Base-by-base conservation (phyloP, 2,888 invertebrate genomes). In the Cryptocephalus primarius region DNA sequence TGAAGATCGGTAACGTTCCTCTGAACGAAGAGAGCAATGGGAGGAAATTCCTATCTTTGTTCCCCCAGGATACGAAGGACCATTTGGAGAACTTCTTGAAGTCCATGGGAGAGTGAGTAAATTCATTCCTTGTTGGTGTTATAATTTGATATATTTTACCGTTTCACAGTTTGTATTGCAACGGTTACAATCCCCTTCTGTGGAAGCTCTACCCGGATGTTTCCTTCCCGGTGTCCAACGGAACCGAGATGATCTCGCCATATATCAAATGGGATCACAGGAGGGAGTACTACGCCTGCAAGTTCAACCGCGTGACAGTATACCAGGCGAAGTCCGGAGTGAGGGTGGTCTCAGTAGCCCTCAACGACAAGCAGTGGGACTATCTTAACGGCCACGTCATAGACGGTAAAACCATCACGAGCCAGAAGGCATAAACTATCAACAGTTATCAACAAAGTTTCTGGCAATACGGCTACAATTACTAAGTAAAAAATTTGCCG, bases 201-300 rank as follows among this genome's bases (percentile, higher is more conserved):
- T 76, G 84, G 1, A 79, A 82, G 46, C 72, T 96, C 38, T 93
- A 90, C 68, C 86, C 90, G 0, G 67, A 74, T 22, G 73, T 90
- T 0, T 62, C 77, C 39, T 90, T 80, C 68, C 95, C 95, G 0
- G 94, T 95, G 1, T 85, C 90, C 0, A 77, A 84, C 40, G 62
- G 61, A 6, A 64, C 64, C 11, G 57, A 57, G 22, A 63, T 62
- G 62, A 61, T 64, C n/a, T 78, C 88, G 0, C 84, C 90, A 4
- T 71, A 86, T 1, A 78, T 95, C n/a, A 79, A 79, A 53, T 95
- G 94, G 93, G 87, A 94, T 56, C 93, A 95, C 60, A 75, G 78
- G 12, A 80, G 82, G 49, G 80, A 84, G 49, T 87, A 86, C 84
- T 74, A 79, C 56, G 82, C 85, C 1, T 80, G 55, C 13, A 36